These are phyloP conservation scores for Rhea pennata DNA, from an alignment of 2,113 vertebrate genomes.

Conservation along the genomic window DNA sequence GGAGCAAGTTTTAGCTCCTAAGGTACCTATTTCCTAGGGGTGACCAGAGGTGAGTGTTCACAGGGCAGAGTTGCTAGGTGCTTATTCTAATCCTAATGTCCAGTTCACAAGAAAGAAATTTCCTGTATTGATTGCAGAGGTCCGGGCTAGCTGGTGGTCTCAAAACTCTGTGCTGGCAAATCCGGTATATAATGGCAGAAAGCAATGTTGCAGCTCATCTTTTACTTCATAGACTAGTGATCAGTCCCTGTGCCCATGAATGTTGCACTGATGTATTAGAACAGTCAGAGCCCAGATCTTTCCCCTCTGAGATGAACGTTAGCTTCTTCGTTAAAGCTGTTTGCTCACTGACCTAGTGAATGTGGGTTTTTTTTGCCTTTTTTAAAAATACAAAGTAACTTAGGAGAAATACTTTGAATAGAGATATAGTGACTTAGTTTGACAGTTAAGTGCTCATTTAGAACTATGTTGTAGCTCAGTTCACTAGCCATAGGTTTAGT, in stretches of 20 bases:
- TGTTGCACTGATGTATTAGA: background rate
- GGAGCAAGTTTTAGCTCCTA: background rate
- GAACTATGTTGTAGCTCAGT: background rate
- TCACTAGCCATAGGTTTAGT: background rate
- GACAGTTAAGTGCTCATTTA: background rate
- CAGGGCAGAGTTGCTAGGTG: background rate
- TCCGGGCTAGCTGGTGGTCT: background rate
- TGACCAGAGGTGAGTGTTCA: background rate
- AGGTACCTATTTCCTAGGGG: background rate
- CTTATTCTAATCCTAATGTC: background rate
- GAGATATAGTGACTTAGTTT: background rate
- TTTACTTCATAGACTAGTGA: background rate
- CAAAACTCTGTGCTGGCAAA: background rate
- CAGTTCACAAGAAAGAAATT: background rate
- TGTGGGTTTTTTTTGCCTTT: background rate
- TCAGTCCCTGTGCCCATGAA: background rate
- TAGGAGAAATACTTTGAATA: background rate
- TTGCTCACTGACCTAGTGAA: background rate
- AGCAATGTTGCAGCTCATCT: background rate
- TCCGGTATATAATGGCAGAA: accelerated
- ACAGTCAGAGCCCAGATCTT: background rate
- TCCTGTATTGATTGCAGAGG: background rate
- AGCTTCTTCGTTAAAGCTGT: background rate
- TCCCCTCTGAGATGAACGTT: background rate
- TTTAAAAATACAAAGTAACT: background rate